Conservation (phyloP, 2,113 vertebrate genomes). For the Alethe castanea region DNA sequence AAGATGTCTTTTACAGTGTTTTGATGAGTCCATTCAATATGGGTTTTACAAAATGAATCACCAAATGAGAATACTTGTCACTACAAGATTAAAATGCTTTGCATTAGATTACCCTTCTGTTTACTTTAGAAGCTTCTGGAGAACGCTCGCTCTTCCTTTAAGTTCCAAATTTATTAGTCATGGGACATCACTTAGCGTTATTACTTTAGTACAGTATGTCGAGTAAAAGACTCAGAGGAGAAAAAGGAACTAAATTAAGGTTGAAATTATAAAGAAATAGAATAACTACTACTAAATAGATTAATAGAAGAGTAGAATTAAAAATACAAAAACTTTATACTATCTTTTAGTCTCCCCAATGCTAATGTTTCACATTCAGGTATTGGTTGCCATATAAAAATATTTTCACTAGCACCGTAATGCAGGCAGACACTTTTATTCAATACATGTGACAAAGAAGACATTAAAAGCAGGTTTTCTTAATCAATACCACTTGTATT, state of each 20-base stretch:
- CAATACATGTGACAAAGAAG: neutral
- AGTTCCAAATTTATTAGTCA: neutral
- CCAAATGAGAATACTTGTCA: neutral
- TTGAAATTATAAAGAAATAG: neutral
- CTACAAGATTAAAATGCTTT: neutral
- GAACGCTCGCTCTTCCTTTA: neutral
- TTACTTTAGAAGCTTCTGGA: neutral
- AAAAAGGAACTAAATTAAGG: neutral
- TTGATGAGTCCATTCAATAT: neutral
- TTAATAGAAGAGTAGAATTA: neutral
- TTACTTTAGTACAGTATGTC: neutral
- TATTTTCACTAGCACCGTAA: neutral
- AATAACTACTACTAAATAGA: neutral
- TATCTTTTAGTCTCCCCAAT: neutral
- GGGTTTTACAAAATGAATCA: neutral
- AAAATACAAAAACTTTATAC: neutral
- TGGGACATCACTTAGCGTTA: neutral
- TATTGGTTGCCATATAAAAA: neutral
- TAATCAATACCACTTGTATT: neutral
- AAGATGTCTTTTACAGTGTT: neutral
- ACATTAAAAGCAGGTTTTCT: neutral
- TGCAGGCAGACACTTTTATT: neutral
- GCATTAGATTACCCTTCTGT: neutral
- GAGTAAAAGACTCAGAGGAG: neutral
- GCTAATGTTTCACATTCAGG: neutral